A percentile compares a stretch with the other conserved stretches of the same genome.
Conservation (phyloP, 2,797 vertebrate species). For the Coluber constrictor region DNA sequence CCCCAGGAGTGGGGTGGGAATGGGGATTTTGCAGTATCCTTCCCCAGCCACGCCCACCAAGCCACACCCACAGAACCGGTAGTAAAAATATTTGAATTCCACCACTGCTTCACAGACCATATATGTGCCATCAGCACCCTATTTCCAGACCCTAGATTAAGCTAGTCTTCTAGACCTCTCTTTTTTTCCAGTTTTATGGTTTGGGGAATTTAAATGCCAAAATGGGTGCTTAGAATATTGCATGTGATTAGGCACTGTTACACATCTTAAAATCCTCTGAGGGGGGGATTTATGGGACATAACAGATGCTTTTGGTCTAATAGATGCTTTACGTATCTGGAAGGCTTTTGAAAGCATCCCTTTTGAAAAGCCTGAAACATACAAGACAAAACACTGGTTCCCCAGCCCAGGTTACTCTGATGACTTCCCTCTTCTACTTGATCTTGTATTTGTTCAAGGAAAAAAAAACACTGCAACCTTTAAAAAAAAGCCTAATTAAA, state of each 20-base stretch:
- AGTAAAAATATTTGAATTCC: no score
- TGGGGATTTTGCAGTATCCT: no score
- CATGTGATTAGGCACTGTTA: neutral
- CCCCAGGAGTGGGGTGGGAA: no score
- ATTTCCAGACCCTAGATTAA: neutral
- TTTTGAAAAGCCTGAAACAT: neutral
- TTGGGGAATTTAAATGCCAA: neutral
- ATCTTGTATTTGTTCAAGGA: neutral
- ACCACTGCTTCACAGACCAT: neutral
- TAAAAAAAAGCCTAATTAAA: neutral
- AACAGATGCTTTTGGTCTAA: neutral
- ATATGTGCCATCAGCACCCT: neutral
- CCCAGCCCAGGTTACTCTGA: neutral
- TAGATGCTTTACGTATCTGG: neutral
- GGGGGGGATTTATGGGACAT: neutral
- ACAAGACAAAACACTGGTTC: neutral
- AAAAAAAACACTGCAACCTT: neutral
- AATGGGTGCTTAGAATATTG: neutral
- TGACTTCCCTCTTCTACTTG: neutral
- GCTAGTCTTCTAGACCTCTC: neutral
- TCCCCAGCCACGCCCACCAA: no score
- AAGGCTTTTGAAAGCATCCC: neutral
- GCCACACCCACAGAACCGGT: no score
- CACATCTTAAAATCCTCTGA: neutral
- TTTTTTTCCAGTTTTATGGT: neutral